Conservation (phyloP, 2,113 vertebrate species). For the Synchiropus splendidus region DNA sequence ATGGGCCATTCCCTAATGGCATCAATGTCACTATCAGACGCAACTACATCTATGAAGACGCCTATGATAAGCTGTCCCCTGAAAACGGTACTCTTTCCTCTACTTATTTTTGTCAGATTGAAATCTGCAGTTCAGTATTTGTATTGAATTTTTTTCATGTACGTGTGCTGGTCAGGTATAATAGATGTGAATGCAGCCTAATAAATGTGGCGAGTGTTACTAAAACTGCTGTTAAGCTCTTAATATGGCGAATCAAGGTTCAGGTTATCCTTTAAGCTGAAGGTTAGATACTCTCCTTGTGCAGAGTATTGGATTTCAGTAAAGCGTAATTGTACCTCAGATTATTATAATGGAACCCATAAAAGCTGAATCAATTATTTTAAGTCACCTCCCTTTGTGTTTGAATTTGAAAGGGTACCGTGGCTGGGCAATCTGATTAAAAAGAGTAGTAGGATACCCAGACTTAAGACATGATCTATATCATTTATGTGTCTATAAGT, state of each 20-base stretch:
- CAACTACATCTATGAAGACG: conserved; percentile 98
- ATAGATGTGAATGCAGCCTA: not conserved
- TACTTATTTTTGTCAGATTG: too few species aligned
- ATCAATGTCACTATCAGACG: conserved; percentile 94
- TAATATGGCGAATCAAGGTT: conserved; percentile 22
- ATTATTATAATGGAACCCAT: conserved; percentile 65
- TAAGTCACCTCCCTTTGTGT: conserved; percentile 61
- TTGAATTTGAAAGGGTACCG: conserved; percentile 62
- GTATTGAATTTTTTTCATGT: not conserved
- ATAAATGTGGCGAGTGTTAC: conserved; percentile 16
- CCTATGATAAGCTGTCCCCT: conserved; percentile 95
- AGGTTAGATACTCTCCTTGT: conserved; percentile 22
- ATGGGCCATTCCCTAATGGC: conserved; percentile 89
- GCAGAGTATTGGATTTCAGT: conserved; percentile 35
- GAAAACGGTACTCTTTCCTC: conserved; percentile 78
- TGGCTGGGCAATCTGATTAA: conserved; percentile 57
- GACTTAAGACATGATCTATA: conserved; percentile 57
- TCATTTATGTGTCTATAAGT: conserved; percentile 60
- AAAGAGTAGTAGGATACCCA: conserved; percentile 52
- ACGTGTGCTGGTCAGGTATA: not conserved
- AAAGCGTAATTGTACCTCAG: conserved; percentile 51
- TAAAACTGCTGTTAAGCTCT: conserved; percentile 21
- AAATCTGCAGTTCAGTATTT: too few species aligned
- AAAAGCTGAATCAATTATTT: conserved; percentile 67
- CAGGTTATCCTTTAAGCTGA: conserved; percentile 27